Base-by-base conservation (phyloP, 1,140 invertebrate genomes). In the Drosophila ananassae region DNA sequence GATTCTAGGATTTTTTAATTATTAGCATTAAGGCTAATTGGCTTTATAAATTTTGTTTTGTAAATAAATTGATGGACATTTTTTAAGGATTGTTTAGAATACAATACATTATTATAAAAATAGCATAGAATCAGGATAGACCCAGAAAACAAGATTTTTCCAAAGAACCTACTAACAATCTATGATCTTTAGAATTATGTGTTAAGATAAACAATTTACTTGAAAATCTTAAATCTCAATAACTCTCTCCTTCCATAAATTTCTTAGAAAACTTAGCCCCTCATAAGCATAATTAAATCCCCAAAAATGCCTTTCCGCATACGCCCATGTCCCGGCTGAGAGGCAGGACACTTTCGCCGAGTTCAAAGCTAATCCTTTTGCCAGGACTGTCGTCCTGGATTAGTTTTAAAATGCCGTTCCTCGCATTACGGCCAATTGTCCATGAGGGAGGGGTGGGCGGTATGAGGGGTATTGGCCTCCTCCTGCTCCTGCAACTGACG, bases 371-470 rank as follows among this genome's bases (percentile, higher is more conserved):
- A 61, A 64, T 74, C 56, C 39, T 44, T 44, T 41, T 37, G 46
- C 34, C 67, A 13, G 8, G 46, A 13, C 32, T 58, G 54, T 39
- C 30, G 30, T 37, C 46, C 53, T 52, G 69, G 68, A 62, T 73
- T 73, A 73, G 71, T 48, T 52, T 73, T 72, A 51, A 72, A 72
- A 61, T 54, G 71, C 51, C 41, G 50, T 37, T 73, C n/a, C 66
- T 72, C 68, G 52, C 50, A 73, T 51, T 55, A 56, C 28, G 52
- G 52, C 57, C 57, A 61, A 73, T 73, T 73, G 68, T 73, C 71
- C 69, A 37, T 62, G 55, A 47, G 55, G 41, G 41, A 12, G 7
- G 50, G 39, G 10, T 9, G 12, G 8, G 13, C 5, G 25, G 25
- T 0, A 28, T 28, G 3, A 28, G 21, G 5, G 10, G 34, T 37